Conservation (phyloP, 2,888 invertebrate species). For the Ariolimax columbianus region DNA sequence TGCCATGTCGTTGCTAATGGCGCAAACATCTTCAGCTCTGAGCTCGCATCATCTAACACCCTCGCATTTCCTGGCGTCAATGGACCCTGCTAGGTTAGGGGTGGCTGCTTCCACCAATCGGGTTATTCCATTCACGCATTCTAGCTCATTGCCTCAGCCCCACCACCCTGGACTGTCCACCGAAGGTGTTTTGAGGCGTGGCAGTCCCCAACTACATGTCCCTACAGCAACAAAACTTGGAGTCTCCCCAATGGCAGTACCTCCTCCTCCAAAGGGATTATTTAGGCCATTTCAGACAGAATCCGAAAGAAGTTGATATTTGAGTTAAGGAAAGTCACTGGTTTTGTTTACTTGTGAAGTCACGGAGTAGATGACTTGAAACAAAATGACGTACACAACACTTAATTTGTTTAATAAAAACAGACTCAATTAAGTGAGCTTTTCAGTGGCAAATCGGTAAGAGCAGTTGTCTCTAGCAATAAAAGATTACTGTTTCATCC, state of each 20-base stretch:
- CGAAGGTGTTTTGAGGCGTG: background rate
- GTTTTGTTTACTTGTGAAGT: too few relatives aligned
- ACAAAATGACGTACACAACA: too few relatives aligned
- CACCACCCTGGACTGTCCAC: slow-evolving; percentile 12
- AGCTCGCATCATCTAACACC: slow-evolving; percentile 32
- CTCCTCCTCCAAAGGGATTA: slow-evolving; percentile 24
- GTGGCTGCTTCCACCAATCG: background rate
- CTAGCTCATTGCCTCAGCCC: background rate
- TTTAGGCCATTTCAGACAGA: slow-evolving; percentile 50
- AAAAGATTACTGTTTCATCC: too few relatives aligned
- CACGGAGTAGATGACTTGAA: too few relatives aligned
- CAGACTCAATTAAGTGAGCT: too few relatives aligned
- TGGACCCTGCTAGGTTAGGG: slow-evolving; percentile 41
- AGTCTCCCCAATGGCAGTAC: background rate
- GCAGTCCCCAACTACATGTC: slow-evolving; percentile 8
- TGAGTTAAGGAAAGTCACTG: background rate
- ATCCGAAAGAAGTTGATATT: slow-evolving; percentile 17
- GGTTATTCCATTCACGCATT: background rate
- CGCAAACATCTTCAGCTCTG: slow-evolving; percentile 30
- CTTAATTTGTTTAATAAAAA: too few relatives aligned
- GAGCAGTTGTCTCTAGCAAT: too few relatives aligned
- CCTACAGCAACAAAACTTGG: slow-evolving; percentile 12
- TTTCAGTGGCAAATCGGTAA: too few relatives aligned
- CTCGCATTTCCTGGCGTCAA: slow-evolving; percentile 29
- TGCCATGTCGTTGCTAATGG: slow-evolving; percentile 43